Evolutionary conservation across 2,888 invertebrate species (phyloP).

Genomic region (Lepeophtheirus nordmannii): DNA sequence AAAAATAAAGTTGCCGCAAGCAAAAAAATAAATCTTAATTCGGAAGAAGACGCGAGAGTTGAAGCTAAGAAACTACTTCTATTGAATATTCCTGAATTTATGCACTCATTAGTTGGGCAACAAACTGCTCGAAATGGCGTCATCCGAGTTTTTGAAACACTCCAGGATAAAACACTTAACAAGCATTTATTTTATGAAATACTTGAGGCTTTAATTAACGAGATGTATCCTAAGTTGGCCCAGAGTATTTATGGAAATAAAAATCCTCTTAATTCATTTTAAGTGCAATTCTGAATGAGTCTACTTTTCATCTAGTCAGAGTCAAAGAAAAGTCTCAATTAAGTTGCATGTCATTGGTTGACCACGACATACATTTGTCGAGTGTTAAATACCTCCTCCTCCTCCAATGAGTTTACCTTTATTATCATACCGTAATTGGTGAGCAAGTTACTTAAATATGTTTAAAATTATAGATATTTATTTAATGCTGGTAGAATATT

Average conservation of each 20-base stretch:
- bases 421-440: too few species aligned
- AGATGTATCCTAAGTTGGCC: slow-evolving; percentile 29
- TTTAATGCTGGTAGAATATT: too few species aligned
- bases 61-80: slow-evolving; percentile 52
- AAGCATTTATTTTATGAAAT: slow-evolving; percentile 68
- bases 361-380: too few species aligned
- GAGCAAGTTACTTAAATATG: too few species aligned
- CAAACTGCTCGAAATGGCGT: slow-evolving; percentile 68
- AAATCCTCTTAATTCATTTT: too few species aligned
- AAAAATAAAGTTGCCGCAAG: slow-evolving; percentile 25
- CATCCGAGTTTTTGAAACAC: slow-evolving; percentile 64
- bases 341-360: too few species aligned
- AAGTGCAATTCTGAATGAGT: too few species aligned
- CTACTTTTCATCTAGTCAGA: too few species aligned
- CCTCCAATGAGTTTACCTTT: too few species aligned
- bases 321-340: too few species aligned
- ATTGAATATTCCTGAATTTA: slow-evolving; percentile 57
- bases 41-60: slow-evolving; percentile 42
- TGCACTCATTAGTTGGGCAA: slow-evolving; percentile 67
- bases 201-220: slow-evolving; percentile 30
- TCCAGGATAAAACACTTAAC: slow-evolving; percentile 69
- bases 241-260: neutral
- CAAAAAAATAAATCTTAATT: slow-evolving; percentile 2
- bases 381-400: too few species aligned
- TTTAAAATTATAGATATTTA: too few species aligned